These are phyloP conservation scores for Orgyia antiqua DNA, from an alignment of 2,888 invertebrate genomes.

Conservation along the genomic window DNA sequence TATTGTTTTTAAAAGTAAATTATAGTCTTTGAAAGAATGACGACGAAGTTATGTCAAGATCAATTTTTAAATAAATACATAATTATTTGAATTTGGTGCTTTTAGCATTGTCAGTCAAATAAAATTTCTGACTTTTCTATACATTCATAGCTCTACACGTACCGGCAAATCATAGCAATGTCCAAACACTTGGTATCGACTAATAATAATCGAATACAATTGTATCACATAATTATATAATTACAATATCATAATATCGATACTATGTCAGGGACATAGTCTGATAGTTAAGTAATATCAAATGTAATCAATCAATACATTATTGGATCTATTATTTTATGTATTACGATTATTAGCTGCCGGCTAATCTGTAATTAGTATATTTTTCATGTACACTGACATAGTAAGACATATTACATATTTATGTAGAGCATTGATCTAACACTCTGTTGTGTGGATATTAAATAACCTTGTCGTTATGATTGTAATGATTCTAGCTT, in stretches of 20 bases:
- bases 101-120: no score
- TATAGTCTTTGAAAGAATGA: no score
- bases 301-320: conserved; percentile 4
- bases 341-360: conserved; percentile 1
- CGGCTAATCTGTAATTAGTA: conserved; percentile 1
- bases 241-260: conserved; percentile 1
- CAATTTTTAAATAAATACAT: no score
- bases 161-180: conserved; percentile 14
- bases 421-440: not conserved
- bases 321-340: conserved; percentile 1
- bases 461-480: no score
- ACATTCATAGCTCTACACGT: conserved; percentile 7
- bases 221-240: conserved; percentile 20
- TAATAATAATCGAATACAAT: conserved; percentile 9
- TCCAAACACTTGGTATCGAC: conserved; percentile 18
- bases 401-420: not conserved
- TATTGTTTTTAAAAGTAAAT: no score
- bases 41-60: no score
- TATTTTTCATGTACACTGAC: not conserved
- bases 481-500: no score
- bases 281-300: conserved; percentile 2
- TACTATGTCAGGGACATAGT: conserved; percentile 8
- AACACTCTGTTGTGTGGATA: no score
- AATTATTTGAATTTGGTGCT: no score
- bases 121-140: conserved; percentile 13